A percentile compares a stretch with the other conserved stretches of the same genome.
These are phyloP conservation scores for Arrhamphus sclerolepis DNA, from an alignment of 2,797 vertebrate species.

Conservation along the genomic window DNA sequence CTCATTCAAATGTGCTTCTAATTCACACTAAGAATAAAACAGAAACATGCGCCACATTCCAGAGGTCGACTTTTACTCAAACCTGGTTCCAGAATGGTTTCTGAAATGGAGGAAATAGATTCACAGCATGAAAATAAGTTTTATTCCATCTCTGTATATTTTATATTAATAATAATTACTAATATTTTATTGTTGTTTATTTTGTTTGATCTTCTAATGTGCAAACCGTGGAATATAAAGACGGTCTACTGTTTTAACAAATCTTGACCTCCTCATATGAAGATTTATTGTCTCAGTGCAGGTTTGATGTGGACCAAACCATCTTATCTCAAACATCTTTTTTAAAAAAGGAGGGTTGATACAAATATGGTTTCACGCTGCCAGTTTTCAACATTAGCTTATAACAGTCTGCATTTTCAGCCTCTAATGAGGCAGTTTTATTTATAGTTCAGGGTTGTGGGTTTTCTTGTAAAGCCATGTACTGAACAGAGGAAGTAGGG, in stretches of 20 bases:
- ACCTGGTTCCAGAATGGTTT: not conserved
- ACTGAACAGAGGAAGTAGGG: constrained; percentile 66
- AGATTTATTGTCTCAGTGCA: too few relatives aligned
- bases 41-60: constrained; percentile 35
- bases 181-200: too few relatives aligned
- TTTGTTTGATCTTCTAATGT: too few relatives aligned
- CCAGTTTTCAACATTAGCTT: not conserved
- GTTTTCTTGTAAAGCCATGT: constrained; percentile 58
- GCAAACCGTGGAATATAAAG: too few relatives aligned
- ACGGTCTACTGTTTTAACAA: too few relatives aligned
- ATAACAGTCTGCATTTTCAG: not conserved
- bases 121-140: not conserved
- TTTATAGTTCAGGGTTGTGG: constrained; percentile 52
- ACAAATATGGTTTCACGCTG: not conserved
- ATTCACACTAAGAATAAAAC: constrained; percentile 31
- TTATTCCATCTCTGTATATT: too few relatives aligned
- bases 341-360: too few relatives aligned
- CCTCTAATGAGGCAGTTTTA: constrained; percentile 31
- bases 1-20: not conserved
- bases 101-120: not conserved
- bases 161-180: too few relatives aligned
- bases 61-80: constrained; percentile 27
- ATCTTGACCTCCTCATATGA: too few relatives aligned
- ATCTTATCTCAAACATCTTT: too few relatives aligned
- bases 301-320: too few relatives aligned